Evolutionary conservation across 2,888 invertebrate species (phyloP).

Genomic region (Abscondita cerata): DNA sequence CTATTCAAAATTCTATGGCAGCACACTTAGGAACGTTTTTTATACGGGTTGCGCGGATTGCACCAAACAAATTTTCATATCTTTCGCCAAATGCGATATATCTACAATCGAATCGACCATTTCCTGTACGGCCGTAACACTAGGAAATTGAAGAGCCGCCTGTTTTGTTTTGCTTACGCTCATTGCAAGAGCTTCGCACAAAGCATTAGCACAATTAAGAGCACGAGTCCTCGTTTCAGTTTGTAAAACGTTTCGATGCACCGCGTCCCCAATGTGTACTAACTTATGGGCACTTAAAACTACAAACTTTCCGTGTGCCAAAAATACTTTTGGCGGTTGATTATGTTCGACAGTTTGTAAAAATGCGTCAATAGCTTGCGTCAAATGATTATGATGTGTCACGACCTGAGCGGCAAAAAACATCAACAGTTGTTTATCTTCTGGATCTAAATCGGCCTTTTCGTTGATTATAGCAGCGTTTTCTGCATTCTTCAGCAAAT

Average conservation of each 20-base stretch:
- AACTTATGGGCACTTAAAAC: conserved; percentile 92
- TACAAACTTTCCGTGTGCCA: conserved; percentile 93
- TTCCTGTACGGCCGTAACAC: conserved; percentile 87
- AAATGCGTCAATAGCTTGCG: conserved; percentile 91
- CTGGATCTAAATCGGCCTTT: conserved; percentile 67
- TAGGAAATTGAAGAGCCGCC: conserved; percentile 91
- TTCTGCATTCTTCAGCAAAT: conserved; percentile 76
- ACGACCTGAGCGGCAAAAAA: conserved; percentile 90
- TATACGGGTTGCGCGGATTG: conserved; percentile 68
- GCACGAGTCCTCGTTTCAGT: conserved; percentile 76
- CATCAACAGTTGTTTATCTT: conserved; percentile 82
- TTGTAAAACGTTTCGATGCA: conserved; percentile 83
- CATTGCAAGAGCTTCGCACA: conserved; percentile 81
- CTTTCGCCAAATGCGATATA: conserved; percentile 83
- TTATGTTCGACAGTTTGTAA: conserved; percentile 90
- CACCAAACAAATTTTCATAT: conserved; percentile 76
- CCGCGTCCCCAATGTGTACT: conserved; percentile 93
- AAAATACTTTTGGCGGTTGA: conserved; percentile 91
- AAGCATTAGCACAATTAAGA: conserved; percentile 76
- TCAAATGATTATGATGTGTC: conserved; percentile 83
- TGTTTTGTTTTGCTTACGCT: conserved; percentile 89
- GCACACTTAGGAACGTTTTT: conserved; percentile 32
- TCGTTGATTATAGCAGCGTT: conserved; percentile 65
- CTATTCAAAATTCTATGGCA: conserved; percentile 11
- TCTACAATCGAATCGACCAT: conserved; percentile 93